These are phyloP conservation scores for Pantala flavescens DNA, from an alignment of 1,140 invertebrate species.

Conservation along the genomic window DNA sequence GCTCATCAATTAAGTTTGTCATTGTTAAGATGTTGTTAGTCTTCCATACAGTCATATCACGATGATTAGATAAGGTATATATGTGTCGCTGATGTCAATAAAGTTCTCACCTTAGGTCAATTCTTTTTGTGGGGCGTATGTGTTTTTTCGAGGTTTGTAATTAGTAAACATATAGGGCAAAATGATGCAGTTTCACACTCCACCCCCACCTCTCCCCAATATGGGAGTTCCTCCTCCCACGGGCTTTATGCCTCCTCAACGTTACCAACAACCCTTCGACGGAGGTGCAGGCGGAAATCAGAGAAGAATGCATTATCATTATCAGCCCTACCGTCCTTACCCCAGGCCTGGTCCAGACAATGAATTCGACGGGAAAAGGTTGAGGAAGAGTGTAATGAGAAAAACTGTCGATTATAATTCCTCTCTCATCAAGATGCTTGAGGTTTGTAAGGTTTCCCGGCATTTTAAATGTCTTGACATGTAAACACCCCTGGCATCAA, in stretches of 20 bases:
- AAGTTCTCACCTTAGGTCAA: too few species aligned
- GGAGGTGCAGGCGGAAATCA: slow-evolving; percentile 32
- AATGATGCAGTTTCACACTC: slow-evolving; percentile 32
- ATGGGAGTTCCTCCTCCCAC: slow-evolving; percentile 38
- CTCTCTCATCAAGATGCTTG: slow-evolving; percentile 82
- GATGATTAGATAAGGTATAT: too few species aligned
- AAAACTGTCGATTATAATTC: slow-evolving; percentile 98
- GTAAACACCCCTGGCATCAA: too few species aligned
- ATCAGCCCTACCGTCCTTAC: slow-evolving; percentile 39
- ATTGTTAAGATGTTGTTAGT: background rate
- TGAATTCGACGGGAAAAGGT: slow-evolving; percentile 91
- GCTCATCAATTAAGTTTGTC: background rate
- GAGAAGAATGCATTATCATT: slow-evolving; percentile 31
- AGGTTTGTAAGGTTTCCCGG: slow-evolving; percentile 43
- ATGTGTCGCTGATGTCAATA: too few species aligned
- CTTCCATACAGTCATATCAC: background rate
- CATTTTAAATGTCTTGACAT: background rate
- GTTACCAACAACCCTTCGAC: slow-evolving; percentile 34
- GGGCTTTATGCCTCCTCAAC: slow-evolving; percentile 33
- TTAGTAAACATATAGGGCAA: background rate
- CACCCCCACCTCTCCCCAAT: slow-evolving; percentile 36
- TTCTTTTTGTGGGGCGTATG: background rate
- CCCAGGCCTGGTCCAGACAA: slow-evolving; percentile 44
- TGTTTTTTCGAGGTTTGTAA: background rate
- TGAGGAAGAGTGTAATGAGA: slow-evolving; percentile 90